Conservation (phyloP, 2,888 invertebrate genomes). For the Rotaria macrura region DNA sequence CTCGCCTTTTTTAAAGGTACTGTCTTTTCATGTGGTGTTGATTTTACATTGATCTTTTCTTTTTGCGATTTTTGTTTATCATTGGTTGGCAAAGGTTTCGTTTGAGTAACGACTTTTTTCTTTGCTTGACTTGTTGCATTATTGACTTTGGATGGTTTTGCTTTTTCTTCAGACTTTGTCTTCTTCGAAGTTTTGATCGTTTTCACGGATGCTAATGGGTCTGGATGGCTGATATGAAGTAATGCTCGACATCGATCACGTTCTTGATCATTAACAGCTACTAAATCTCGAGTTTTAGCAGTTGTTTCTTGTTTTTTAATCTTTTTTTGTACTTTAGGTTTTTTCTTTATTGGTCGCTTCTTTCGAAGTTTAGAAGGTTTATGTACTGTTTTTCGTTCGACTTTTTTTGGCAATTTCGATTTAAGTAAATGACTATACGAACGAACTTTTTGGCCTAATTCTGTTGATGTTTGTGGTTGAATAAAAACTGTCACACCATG, state of each 20-base stretch:
- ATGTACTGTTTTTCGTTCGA: neutral
- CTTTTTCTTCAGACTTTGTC: neutral
- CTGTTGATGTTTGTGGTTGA: neutral
- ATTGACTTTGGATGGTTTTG: neutral
- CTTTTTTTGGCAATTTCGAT: neutral
- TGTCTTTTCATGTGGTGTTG: neutral
- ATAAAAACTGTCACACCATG: neutral
- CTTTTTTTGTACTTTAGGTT: no score
- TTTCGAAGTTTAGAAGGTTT: no score
- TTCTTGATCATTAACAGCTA: neutral
- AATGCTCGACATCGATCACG: neutral
- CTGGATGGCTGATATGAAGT: neutral
- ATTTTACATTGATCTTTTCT: neutral
- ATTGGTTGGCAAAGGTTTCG: neutral
- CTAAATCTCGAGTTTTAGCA: neutral
- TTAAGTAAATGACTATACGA: slow-evolving; percentile 4
- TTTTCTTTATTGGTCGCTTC: no score
- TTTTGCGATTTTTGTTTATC: neutral
- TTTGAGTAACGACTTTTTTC: neutral
- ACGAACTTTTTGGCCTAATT: neutral
- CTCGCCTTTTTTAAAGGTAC: neutral
- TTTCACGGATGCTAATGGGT: no score
- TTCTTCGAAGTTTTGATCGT: neutral
- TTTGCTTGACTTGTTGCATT: neutral
- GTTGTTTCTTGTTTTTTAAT: neutral